These are phyloP conservation scores for Metaphire vulgaris DNA, from an alignment of 1,140 invertebrate species.

Conservation along the genomic window DNA sequence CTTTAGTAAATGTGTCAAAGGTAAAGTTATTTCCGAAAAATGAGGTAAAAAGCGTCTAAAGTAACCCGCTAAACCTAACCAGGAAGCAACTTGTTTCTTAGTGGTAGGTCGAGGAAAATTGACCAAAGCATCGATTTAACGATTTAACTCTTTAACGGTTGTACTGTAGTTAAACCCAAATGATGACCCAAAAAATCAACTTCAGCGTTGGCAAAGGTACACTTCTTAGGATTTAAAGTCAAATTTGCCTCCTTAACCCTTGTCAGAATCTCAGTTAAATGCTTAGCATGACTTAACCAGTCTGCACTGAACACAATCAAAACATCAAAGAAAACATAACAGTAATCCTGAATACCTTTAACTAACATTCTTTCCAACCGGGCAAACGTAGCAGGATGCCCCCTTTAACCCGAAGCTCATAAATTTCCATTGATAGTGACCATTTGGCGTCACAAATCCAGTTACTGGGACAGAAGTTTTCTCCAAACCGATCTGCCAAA, in stretches of 20 bases:
- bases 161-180: background rate
- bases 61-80: background rate
- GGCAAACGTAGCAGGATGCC: background rate
- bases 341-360: background rate
- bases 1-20: background rate
- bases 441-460: background rate
- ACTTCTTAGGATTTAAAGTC: background rate
- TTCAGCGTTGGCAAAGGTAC: background rate
- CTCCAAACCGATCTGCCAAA: background rate
- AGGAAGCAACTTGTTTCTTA: background rate
- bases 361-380: background rate
- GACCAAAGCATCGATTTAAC: background rate
- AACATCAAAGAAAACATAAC: background rate
- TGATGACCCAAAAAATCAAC: background rate
- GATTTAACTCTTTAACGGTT: background rate
- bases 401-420: background rate
- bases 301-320: background rate
- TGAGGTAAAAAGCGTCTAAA: background rate
- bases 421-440: background rate
- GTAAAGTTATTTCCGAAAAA: background rate
- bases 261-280: background rate
- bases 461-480: background rate
- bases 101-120: background rate
- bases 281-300: background rate
- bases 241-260: background rate